Evolutionary conservation across 2,113 vertebrate genomes (phyloP).

Genomic region (Silurus glanis): DNA sequence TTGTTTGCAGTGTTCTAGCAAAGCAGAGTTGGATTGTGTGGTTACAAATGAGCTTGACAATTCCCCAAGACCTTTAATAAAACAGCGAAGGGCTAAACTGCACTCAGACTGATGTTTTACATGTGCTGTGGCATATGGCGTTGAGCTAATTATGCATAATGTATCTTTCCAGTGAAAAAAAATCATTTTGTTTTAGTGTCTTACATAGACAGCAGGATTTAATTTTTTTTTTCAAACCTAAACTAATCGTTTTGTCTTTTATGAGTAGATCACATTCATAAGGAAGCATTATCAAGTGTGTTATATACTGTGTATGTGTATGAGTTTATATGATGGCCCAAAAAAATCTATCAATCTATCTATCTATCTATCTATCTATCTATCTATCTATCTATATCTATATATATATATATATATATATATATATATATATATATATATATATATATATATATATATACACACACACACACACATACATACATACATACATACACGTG

Average conservation of each 20-base stretch:
- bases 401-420: too few species aligned
- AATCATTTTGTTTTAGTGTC: slow-evolving; percentile 17
- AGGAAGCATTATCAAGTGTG: not conserved
- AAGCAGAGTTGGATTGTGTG: not conserved
- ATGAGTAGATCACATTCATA: not conserved
- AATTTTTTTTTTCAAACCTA: not conserved
- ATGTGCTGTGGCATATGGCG: slow-evolving; percentile 34
- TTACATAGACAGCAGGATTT: not conserved
- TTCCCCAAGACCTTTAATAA: slow-evolving; percentile 42
- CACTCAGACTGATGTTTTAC: slow-evolving; percentile 33
- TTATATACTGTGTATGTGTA: not conserved
- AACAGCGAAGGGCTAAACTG: slow-evolving; percentile 32
- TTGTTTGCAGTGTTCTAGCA: slow-evolving; percentile 24
- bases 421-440: too few species aligned
- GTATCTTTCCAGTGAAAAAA: slow-evolving; percentile 8
- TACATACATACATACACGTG: too few species aligned
- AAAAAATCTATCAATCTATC: too few species aligned
- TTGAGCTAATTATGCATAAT: slow-evolving; percentile 36
- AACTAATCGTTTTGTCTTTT: not conserved
- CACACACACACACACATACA: too few species aligned
- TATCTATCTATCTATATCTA: too few species aligned
- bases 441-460: too few species aligned
- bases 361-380: too few species aligned
- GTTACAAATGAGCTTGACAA: slow-evolving; percentile 43
- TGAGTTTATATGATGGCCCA: not conserved